Evolutionary conservation across 2,888 invertebrate species (phyloP).

Genomic region (Capitulum mitella): DNA sequence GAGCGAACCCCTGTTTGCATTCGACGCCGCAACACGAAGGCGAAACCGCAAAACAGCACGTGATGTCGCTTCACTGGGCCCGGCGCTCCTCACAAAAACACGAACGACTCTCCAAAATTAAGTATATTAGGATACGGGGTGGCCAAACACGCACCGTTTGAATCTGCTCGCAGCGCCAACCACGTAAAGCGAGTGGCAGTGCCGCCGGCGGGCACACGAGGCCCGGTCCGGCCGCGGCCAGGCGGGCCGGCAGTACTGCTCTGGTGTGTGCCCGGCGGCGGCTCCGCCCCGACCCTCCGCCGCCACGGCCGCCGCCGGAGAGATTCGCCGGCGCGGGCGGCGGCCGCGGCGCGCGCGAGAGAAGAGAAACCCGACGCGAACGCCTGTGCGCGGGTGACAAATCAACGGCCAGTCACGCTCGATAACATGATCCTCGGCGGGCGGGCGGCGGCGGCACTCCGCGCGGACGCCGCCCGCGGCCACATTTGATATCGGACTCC

Average conservation of each 20-base stretch:
- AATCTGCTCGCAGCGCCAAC: not conserved
- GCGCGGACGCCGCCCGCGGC: not conserved
- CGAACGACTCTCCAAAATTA: not conserved
- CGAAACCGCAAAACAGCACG: too few relatives aligned
- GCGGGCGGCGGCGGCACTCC: too few relatives aligned
- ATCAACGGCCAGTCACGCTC: not conserved
- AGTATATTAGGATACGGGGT: slow-evolving; percentile 1
- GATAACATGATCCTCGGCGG: not conserved
- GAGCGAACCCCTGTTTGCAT: too few relatives aligned
- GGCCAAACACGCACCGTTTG: not conserved
- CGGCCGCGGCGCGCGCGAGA: not conserved
- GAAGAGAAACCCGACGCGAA: too few relatives aligned
- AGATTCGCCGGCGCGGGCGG: not conserved
- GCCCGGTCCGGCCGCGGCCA: not conserved
- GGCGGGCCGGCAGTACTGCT: not conserved
- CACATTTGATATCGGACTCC: too few relatives aligned
- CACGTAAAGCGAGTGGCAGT: not conserved
- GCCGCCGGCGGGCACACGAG: not conserved
- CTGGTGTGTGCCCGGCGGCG: too few relatives aligned
- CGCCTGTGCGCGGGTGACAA: not conserved
- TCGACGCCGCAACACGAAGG: too few relatives aligned
- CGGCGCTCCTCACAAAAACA: not conserved
- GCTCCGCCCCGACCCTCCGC: too few relatives aligned
- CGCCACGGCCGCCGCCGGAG: not conserved
- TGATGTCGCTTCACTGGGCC: too few relatives aligned